These are phyloP conservation scores for Artemia sinica DNA, from an alignment of 2,888 invertebrate species.

Conservation along the genomic window DNA sequence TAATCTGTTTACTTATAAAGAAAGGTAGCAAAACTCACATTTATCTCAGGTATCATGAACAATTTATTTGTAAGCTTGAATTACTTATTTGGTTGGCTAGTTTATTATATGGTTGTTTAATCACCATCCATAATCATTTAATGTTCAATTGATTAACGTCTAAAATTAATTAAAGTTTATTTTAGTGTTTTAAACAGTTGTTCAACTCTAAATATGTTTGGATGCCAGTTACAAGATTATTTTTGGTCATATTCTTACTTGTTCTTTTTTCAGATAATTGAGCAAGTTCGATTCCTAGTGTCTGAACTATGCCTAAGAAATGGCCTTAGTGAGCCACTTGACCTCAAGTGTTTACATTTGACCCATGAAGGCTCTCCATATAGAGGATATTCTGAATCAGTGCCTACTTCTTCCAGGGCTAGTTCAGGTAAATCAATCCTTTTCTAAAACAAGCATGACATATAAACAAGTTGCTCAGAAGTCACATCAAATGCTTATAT, in stretches of 20 bases:
- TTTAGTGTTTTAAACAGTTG: neutral
- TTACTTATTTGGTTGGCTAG: neutral
- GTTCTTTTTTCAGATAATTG: conserved; percentile 34
- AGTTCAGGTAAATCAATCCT: neutral
- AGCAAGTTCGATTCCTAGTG: conserved; percentile 71
- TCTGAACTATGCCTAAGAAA: conserved; percentile 80
- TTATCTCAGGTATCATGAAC: neutral
- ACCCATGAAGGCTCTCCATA: conserved; percentile 20
- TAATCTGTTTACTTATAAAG: neutral
- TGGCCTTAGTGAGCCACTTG: conserved; percentile 76
- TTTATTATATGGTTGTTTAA: no score
- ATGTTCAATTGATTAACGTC: neutral
- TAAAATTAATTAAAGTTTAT: neutral
- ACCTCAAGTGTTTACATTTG: conserved; percentile 55
- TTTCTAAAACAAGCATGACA: no score
- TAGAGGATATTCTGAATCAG: conserved; percentile 2
- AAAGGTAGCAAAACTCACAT: neutral
- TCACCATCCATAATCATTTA: conserved; percentile 25
- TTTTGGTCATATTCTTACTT: neutral
- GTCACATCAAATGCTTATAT: no score
- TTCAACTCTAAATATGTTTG: no score
- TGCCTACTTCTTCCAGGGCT: conserved; percentile 6
- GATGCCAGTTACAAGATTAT: no score
- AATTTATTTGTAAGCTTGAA: neutral
- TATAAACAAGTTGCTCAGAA: no score